Evolutionary conservation across 2,113 vertebrate species (phyloP), one percentile per base, ranked within the genome.

Genomic region (Aramus guarauna): DNA sequence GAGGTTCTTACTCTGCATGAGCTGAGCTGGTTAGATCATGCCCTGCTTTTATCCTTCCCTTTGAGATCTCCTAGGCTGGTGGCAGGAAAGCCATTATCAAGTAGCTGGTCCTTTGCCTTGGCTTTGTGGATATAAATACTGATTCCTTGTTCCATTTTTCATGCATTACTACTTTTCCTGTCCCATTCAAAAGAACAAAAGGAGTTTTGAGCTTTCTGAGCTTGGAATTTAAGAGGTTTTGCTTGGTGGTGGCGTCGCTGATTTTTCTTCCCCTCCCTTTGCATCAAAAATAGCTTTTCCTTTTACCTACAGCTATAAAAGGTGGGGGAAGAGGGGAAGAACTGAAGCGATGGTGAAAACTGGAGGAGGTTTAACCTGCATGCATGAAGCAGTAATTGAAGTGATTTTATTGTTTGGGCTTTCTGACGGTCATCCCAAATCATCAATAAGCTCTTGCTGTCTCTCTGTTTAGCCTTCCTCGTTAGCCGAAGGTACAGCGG

Each of bases 61-160:
- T 64, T 75, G 87, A 68, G 77, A 47, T n/a, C 90, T 56, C 77
- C 87, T 18, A 3, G 74, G 58, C 74, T 93, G 74, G 90, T 76
- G 80, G 90, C 74, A 90, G 88, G 19, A 69, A 58, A 95, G 55
- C 47, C 45, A 14, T 77, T 76, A 74, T 23, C 88, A 55, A 85
- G 90, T 19, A 73, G 59, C 71, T 66, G 53, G 15, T 88, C 90
- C 96, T 81, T 37, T 84, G 64, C 81, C 74, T 77, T 64, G 75
- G 71, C 94, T 94, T 80, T 83, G 75, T 67, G 79, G 75, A 34
- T 92, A 80, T 88, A 90, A 96, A 91, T 89, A 80, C 83, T n/a
- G 56, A 67, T 62, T 83, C 79, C 90, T 75, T 68, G 63, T 84
- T 84, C 79, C 64, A 43, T 63, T 95, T 92, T 75, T 92, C 69